These are phyloP conservation scores for Lipotes vexillifer DNA, from an alignment of 2,113 vertebrate species.

Conservation along the genomic window DNA sequence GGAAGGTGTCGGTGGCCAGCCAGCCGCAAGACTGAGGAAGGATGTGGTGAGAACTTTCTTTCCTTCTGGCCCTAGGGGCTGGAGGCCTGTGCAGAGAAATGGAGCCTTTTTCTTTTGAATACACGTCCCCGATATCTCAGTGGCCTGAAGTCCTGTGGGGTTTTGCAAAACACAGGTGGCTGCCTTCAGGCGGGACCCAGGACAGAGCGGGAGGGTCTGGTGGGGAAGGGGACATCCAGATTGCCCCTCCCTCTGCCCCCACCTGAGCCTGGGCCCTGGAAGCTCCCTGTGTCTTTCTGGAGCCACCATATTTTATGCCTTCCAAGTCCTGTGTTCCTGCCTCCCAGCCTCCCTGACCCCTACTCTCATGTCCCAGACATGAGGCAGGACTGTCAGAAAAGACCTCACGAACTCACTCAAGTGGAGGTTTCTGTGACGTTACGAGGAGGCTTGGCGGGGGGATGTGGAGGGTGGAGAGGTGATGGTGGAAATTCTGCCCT, in stretches of 20 bases:
- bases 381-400: neutral
- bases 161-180: neutral
- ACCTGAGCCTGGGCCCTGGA: neutral
- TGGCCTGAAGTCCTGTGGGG: neutral
- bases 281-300: neutral
- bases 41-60: constrained; percentile 30
- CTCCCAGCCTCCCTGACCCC: neutral
- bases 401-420: neutral
- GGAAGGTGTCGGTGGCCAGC: neutral
- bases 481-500: neutral
- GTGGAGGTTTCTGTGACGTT: neutral
- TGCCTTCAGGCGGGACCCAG: neutral
- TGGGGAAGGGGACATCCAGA: neutral
- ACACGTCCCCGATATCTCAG: neutral
- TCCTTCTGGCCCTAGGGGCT: neutral
- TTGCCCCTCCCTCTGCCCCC: neutral
- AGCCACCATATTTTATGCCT: neutral
- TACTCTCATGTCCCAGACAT: neutral
- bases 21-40: neutral
- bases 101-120: neutral
- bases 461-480: neutral
- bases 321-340: neutral
- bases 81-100: neutral
- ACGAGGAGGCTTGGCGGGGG: neutral
- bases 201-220: neutral